These are phyloP conservation scores for Xenentodon cancila DNA, from an alignment of 2,797 vertebrate species.

Conservation along the genomic window DNA sequence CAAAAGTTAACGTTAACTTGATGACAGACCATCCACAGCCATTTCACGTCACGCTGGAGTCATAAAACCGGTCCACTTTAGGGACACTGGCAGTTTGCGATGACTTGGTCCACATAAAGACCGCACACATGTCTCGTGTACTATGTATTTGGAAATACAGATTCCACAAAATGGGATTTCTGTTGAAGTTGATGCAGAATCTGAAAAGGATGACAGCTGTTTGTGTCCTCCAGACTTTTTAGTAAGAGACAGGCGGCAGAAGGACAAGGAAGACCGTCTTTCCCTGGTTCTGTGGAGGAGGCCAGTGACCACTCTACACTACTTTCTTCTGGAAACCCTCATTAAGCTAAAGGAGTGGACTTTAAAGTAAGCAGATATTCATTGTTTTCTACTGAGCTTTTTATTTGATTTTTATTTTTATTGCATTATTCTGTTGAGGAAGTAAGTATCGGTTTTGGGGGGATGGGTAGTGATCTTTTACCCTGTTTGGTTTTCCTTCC, in stretches of 20 bases:
- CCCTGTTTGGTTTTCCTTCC: background rate
- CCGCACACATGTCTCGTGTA: background rate
- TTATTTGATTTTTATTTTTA: background rate
- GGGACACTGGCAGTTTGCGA: constrained; percentile 29
- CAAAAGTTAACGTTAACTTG: constrained; percentile 13
- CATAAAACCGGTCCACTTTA: constrained; percentile 12
- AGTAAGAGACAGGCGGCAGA: constrained; percentile 85
- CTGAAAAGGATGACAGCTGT: constrained; percentile 10
- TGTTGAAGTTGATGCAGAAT: background rate
- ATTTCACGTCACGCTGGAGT: constrained; percentile 5
- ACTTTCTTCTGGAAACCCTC: constrained; percentile 94
- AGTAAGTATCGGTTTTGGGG: no score
- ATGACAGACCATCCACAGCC: background rate
- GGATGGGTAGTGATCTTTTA: background rate
- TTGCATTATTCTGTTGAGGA: background rate
- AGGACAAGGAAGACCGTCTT: constrained; percentile 91
- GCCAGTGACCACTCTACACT: constrained; percentile 92
- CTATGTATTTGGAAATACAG: constrained; percentile 26
- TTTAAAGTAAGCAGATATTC: constrained; percentile 86
- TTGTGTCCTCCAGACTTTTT: constrained; percentile 74
- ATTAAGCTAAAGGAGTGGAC: constrained; percentile 95
- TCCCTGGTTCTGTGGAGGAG: constrained; percentile 94
- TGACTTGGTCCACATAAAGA: background rate
- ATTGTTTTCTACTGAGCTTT: constrained; percentile 6
- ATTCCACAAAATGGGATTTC: constrained; percentile 16